Evolutionary conservation across 2,888 invertebrate species (phyloP).

Genomic region (Dioctria linearis): DNA sequence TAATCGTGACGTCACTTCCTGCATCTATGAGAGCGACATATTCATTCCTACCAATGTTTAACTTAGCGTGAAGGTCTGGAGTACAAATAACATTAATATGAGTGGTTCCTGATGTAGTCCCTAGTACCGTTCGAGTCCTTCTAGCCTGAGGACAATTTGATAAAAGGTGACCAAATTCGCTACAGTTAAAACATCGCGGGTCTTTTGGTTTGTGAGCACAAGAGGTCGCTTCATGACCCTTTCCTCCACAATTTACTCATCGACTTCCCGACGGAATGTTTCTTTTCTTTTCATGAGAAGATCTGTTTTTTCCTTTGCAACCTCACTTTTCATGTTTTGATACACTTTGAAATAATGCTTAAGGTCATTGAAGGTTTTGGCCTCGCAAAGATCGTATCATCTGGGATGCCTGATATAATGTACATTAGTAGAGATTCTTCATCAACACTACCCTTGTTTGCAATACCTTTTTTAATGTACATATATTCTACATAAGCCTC

Average conservation of each 20-base stretch:
- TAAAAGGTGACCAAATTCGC: conserved; percentile 7
- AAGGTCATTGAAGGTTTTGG: not conserved
- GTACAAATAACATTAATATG: not conserved
- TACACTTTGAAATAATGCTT: not conserved
- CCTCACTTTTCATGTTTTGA: not conserved
- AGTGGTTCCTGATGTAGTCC: not conserved
- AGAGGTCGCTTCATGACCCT: not conserved
- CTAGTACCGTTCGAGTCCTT: not conserved
- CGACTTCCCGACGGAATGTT: not conserved
- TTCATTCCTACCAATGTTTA: not conserved
- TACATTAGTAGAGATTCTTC: too few species aligned
- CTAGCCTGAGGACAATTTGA: not conserved
- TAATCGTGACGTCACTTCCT: not conserved
- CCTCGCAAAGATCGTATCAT: not conserved
- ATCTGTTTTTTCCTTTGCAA: not conserved
- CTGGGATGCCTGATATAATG: not conserved
- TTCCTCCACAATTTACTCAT: not conserved
- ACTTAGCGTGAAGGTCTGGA: not conserved
- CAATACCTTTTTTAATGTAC: too few species aligned
- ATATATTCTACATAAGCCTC: too few species aligned
- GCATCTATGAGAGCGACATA: not conserved
- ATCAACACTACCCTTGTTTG: too few species aligned
- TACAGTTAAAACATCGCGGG: not conserved
- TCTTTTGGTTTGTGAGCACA: not conserved
- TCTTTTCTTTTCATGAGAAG: not conserved